These are phyloP conservation scores for Diorhabda elongata DNA, from an alignment of 1,140 invertebrate genomes.

Conservation along the genomic window DNA sequence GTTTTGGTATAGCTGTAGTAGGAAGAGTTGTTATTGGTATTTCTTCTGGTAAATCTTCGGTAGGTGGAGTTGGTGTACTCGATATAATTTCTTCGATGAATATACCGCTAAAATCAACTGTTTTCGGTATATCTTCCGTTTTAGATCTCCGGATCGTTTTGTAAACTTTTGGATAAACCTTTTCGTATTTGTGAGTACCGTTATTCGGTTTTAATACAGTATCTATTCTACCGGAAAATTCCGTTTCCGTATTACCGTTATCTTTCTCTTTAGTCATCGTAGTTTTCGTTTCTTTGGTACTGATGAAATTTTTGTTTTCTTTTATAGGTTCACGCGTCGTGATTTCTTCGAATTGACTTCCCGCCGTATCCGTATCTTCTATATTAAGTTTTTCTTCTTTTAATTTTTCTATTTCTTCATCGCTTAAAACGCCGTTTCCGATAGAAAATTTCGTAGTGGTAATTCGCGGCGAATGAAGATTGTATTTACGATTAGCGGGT, in stretches of 20 bases:
- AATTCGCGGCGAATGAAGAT: constrained; percentile 11
- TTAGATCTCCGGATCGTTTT: not conserved
- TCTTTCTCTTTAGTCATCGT: constrained; percentile 41
- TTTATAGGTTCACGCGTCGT: constrained; percentile 10
- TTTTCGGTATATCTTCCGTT: not conserved
- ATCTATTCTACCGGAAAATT: constrained; percentile 39
- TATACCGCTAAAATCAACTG: constrained; percentile 1
- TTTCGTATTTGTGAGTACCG: constrained; percentile 31
- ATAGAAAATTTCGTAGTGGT: constrained; percentile 2
- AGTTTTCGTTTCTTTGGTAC: constrained; percentile 50
- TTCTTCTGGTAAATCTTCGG: constrained; percentile 6
- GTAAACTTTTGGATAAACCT: constrained; percentile 34
- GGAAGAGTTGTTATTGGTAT: constrained; percentile 8
- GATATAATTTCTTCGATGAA: constrained; percentile 20
- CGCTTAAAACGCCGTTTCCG: constrained; percentile 5
- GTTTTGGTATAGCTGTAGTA: constrained; percentile 10
- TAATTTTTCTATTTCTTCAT: constrained; percentile 11
- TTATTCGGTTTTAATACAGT: constrained; percentile 32
- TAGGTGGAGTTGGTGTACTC: constrained; percentile 1
- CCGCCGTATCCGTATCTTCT: constrained; percentile 13
- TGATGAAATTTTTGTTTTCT: constrained; percentile 33
- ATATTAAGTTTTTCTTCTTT: constrained; percentile 13
- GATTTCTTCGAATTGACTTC: constrained; percentile 8
- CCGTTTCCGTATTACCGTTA: constrained; percentile 35
- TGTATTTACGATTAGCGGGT: constrained; percentile 17